Percentiles rank a stretch among this genome's conserved stretches.
Conservation (phyloP, 2,888 invertebrate genomes). For the Coenonympha arcania region DNA sequence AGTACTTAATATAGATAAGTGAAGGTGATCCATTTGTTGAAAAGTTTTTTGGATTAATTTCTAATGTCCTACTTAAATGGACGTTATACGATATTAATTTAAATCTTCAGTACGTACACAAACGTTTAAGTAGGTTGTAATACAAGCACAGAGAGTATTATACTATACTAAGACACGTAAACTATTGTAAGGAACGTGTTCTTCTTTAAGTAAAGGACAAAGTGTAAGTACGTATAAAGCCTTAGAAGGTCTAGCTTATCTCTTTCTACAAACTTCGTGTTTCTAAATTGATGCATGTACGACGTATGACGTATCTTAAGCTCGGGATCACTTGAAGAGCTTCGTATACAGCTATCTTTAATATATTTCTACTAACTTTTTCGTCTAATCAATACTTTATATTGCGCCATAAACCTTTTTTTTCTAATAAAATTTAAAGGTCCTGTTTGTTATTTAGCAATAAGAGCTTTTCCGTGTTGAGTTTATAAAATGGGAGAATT, state of each 20-base stretch:
- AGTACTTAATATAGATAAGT: too few species aligned
- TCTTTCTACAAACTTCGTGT: not conserved
- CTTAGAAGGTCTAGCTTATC: not conserved
- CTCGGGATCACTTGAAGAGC: not conserved
- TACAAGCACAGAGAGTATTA: not conserved
- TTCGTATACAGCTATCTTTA: too few species aligned
- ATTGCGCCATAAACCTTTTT: not conserved
- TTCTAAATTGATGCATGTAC: slow-evolving; percentile 4
- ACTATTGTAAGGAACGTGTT: not conserved
- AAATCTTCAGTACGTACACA: too few species aligned
- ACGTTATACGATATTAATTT: too few species aligned
- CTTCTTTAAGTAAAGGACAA: not conserved
- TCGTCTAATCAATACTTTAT: not conserved
- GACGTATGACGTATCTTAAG: not conserved
- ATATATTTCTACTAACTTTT: not conserved
- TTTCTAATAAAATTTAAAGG: slow-evolving; percentile 15
- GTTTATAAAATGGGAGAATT: slow-evolving; percentile 22
- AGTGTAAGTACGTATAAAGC: slow-evolving; percentile 2
- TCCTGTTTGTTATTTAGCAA: slow-evolving; percentile 18
- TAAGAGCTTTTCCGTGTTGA: slow-evolving; percentile 26
- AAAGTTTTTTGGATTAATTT: too few species aligned
- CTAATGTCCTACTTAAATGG: too few species aligned
- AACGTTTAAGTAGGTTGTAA: too few species aligned
- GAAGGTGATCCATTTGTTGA: too few species aligned
- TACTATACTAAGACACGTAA: not conserved